Conservation (phyloP, 1,140 invertebrate species). For the Lordiphosa clarofinis region DNA sequence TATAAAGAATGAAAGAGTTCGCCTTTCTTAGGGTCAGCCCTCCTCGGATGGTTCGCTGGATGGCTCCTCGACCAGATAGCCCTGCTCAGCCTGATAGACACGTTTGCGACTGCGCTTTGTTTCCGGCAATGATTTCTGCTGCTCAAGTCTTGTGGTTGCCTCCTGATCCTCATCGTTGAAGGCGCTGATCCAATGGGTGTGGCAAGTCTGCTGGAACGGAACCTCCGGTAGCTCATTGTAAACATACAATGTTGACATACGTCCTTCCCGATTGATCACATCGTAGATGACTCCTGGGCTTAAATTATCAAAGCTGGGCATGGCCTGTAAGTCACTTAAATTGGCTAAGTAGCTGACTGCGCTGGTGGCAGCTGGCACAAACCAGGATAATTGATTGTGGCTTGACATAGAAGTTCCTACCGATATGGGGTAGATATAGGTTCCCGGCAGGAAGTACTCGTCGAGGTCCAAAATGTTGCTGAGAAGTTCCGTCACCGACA, state of each 20-base stretch:
- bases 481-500: constrained; percentile 24
- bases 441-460: constrained; percentile 35
- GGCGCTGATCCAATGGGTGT: too few species aligned
- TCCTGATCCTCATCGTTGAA: neutral
- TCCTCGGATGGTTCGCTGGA: constrained; percentile 44
- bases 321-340: neutral
- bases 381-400: constrained; percentile 12
- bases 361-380: neutral
- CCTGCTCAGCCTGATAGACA: constrained; percentile 44
- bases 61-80: constrained; percentile 67
- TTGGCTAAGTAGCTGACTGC: neutral
- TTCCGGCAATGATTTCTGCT: neutral
- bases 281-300: neutral
- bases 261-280: too few species aligned
- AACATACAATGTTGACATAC: too few species aligned
- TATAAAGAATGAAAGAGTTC: neutral
- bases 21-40: constrained; percentile 2
- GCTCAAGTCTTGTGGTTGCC: neutral
- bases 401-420: constrained; percentile 4
- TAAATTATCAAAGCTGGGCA: neutral
- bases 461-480: constrained; percentile 29
- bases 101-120: constrained; percentile 5
- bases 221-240: too few species aligned
- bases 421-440: constrained; percentile 22
- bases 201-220: too few species aligned